Percentiles rank a stretch among this genome's conserved stretches.
Conservation (phyloP, 53 echinoderm and acorn worm genomes). For the Echinometra lucunter region DNA sequence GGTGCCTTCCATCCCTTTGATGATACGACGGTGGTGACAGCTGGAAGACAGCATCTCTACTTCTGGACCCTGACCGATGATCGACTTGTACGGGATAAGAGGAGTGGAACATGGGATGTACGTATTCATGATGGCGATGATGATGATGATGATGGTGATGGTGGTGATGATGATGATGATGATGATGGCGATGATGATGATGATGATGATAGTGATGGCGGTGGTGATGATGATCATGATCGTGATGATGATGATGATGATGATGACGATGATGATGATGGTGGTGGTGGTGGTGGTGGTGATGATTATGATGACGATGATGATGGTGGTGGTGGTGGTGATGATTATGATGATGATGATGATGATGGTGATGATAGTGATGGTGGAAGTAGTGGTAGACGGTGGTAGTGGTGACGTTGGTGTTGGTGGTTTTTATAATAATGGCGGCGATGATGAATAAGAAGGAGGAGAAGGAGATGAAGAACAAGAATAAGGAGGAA, state of each 20-base stretch:
- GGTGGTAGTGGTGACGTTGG: too few relatives aligned
- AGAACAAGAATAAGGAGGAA: too few relatives aligned
- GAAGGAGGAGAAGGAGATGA: too few relatives aligned
- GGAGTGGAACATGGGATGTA: slow-evolving; percentile 93
- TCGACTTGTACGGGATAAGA: slow-evolving; percentile 88
- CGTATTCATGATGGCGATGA: slow-evolving; percentile 22
- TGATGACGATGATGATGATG: not conserved
- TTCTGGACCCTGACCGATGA: slow-evolving; percentile 86
- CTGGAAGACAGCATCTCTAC: slow-evolving; percentile 88
- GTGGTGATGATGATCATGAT: not conserved
- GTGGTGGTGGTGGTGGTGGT: not conserved
- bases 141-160: not conserved
- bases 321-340: too few relatives aligned
- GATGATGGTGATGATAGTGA: slow-evolving; percentile 23
- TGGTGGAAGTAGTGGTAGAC: not conserved
- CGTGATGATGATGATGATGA: not conserved
- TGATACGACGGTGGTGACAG: slow-evolving; percentile 84
- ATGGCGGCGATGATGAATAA: slow-evolving; percentile 25
- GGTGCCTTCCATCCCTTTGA: slow-evolving; percentile 89
- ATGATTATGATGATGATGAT: slow-evolving; percentile 1
- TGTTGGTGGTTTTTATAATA: not conserved
- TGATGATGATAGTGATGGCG: not conserved
- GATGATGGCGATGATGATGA: slow-evolving; percentile 6
- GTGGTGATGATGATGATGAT: slow-evolving; percentile 13
- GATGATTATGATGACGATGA: too few relatives aligned